Percentiles rank a stretch among this genome's conserved stretches.
These are phyloP conservation scores for Brachyptera risi DNA, from an alignment of 2,888 invertebrate species.

Conservation along the genomic window DNA sequence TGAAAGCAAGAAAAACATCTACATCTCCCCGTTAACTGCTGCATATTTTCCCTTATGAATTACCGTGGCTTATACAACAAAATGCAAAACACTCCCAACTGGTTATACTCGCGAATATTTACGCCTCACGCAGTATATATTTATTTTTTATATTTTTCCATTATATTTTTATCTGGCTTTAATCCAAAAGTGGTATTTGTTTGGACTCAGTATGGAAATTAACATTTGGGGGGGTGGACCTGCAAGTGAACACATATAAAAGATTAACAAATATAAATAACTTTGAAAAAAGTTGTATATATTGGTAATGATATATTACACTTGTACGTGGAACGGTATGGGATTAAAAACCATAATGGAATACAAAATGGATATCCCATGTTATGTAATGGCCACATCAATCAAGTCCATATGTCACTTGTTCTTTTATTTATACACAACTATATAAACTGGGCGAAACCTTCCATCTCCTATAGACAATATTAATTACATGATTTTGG, in stretches of 20 bases:
- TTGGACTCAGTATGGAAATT: conserved; percentile 16
- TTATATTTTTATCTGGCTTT: conserved; percentile 19
- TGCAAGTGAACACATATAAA: background rate
- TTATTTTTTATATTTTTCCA: conserved; percentile 11
- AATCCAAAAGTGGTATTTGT: conserved; percentile 8
- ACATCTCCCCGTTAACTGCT: conserved; percentile 7
- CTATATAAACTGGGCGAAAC: conserved; percentile 2
- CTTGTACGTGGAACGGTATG: too few species aligned
- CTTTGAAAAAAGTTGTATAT: background rate
- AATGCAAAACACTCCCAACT: too few species aligned
- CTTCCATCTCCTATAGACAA: background rate
- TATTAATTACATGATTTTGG: background rate
- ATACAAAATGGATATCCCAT: background rate
- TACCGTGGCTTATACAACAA: conserved; percentile 3
- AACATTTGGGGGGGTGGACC: background rate
- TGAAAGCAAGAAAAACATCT: too few species aligned
- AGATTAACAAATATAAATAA: background rate
- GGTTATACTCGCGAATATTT: too few species aligned
- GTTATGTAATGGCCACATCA: conserved; percentile 2
- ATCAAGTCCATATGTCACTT: background rate
- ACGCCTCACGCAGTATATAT: background rate
- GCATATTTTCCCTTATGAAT: conserved; percentile 16
- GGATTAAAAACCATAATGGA: background rate
- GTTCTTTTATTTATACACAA: too few species aligned
- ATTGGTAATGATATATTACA: too few species aligned